Percentiles rank a stretch among this genome's conserved stretches.
These are phyloP conservation scores for Oxyteleia sp. DNA, from an alignment of 2,888 invertebrate species.

Conservation along the genomic window DNA sequence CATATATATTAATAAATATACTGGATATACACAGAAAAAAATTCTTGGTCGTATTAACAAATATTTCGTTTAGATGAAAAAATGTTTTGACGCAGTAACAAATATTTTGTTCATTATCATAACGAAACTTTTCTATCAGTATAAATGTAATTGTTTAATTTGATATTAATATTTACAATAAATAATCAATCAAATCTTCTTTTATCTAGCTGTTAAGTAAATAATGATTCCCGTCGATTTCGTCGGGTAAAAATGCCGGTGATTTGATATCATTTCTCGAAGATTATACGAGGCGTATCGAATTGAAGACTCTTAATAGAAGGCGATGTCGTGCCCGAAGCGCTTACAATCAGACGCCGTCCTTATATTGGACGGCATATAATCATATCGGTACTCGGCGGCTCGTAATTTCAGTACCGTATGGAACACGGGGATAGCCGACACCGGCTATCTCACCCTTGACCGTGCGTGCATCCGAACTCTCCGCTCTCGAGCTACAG, in stretches of 20 bases:
- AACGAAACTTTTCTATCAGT: too few species aligned
- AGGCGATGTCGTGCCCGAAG: slow-evolving; percentile 65
- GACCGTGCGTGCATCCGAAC: slow-evolving; percentile 68
- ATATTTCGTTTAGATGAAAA: too few species aligned
- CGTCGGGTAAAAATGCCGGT: slow-evolving; percentile 21
- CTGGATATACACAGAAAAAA: too few species aligned
- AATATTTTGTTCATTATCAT: too few species aligned
- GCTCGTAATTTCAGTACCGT: slow-evolving; percentile 67
- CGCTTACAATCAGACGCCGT: slow-evolving; percentile 63
- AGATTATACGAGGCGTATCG: slow-evolving; percentile 50
- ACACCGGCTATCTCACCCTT: slow-evolving; percentile 65
- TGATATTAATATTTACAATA: too few species aligned
- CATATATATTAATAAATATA: too few species aligned
- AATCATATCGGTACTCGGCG: slow-evolving; percentile 71
- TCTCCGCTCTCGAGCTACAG: slow-evolving; percentile 44
- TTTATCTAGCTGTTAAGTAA: slow-evolving; percentile 29
- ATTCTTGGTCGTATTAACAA: too few species aligned
- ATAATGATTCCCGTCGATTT: slow-evolving; percentile 17
- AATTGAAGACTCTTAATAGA: slow-evolving; percentile 62
- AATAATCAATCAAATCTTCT: too few species aligned
- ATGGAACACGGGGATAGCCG: slow-evolving; percentile 52
- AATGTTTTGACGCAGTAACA: too few species aligned
- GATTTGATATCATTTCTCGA: slow-evolving; percentile 46
- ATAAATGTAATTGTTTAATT: too few species aligned
- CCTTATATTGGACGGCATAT: slow-evolving; percentile 59